Evolutionary conservation across 2,888 invertebrate species (phyloP).

Genomic region (Hermaeophaga mercurialis): DNA sequence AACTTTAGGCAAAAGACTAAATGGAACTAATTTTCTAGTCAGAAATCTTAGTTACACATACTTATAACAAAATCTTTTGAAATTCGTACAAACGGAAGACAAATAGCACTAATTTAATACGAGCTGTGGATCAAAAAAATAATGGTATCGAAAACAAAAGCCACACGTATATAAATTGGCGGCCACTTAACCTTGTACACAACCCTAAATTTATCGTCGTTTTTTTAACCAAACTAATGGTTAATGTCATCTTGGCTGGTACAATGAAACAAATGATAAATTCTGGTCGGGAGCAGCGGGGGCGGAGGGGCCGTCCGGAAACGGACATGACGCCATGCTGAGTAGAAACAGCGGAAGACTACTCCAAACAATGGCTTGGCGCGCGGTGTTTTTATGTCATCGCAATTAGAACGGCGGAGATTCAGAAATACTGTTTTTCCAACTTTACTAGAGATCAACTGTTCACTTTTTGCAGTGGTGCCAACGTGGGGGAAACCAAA

Average conservation of each 20-base stretch:
- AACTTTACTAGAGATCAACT: slow-evolving; percentile 36
- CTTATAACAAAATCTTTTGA: not conserved
- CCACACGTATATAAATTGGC: slow-evolving; percentile 34
- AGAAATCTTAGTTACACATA: not conserved
- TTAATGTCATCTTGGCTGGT: slow-evolving; percentile 44
- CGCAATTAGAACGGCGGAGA: slow-evolving; percentile 57
- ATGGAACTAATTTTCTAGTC: not conserved
- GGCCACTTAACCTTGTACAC: slow-evolving; percentile 35
- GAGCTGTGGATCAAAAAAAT: slow-evolving; percentile 12
- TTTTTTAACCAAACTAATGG: slow-evolving; percentile 42
- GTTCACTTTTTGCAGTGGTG: slow-evolving; percentile 25
- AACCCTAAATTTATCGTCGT: slow-evolving; percentile 39
- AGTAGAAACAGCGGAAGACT: slow-evolving; percentile 60
- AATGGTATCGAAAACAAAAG: slow-evolving; percentile 29
- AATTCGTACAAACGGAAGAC: not conserved
- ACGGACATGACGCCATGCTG: slow-evolving; percentile 61
- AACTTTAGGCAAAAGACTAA: not conserved
- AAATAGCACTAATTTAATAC: not conserved
- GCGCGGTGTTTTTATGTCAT: slow-evolving; percentile 56
- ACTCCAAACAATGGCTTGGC: slow-evolving; percentile 58
- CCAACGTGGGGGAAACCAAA: not conserved
- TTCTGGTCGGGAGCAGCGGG: slow-evolving; percentile 40
- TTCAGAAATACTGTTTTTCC: slow-evolving; percentile 54
- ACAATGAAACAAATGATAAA: slow-evolving; percentile 52
- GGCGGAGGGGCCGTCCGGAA: slow-evolving; percentile 51